A percentile compares a stretch with the other conserved stretches of the same genome.
Conservation (phyloP, 2,888 invertebrate species). For the Aquatica leii region DNA sequence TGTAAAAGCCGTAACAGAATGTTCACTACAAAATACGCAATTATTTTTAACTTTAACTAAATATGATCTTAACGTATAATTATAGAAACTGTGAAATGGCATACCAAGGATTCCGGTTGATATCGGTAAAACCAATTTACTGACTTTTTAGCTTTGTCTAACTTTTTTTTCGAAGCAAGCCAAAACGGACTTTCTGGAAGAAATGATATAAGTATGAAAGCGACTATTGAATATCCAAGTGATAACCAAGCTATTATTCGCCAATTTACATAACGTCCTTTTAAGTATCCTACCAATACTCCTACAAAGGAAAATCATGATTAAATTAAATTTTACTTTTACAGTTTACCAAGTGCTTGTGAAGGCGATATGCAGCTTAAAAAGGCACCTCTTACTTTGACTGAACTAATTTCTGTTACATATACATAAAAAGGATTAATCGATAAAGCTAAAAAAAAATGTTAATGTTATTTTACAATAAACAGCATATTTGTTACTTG, state of each 20-base stretch:
- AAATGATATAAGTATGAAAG: background rate
- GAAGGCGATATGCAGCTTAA: background rate
- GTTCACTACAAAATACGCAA: no score
- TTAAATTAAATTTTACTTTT: background rate
- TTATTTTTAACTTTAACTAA: no score
- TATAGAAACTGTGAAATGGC: no score
- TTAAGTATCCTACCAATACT: background rate
- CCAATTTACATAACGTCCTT: background rate
- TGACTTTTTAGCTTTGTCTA: background rate
- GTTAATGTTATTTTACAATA: no score
- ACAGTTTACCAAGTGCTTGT: background rate
- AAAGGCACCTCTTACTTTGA: background rate
- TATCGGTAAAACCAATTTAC: background rate
- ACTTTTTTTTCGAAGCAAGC: background rate
- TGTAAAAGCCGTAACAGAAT: no score
- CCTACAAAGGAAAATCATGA: background rate
- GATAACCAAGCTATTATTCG: background rate
- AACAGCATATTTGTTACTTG: no score
- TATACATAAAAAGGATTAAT: background rate
- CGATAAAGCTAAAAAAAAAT: background rate
- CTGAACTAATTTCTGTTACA: background rate
- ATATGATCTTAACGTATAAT: no score
- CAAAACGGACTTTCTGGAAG: background rate
- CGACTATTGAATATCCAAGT: background rate
- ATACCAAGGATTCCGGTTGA: background rate